These are phyloP conservation scores for Desoria tigrina DNA, from an alignment of 2,888 invertebrate species.

Conservation along the genomic window DNA sequence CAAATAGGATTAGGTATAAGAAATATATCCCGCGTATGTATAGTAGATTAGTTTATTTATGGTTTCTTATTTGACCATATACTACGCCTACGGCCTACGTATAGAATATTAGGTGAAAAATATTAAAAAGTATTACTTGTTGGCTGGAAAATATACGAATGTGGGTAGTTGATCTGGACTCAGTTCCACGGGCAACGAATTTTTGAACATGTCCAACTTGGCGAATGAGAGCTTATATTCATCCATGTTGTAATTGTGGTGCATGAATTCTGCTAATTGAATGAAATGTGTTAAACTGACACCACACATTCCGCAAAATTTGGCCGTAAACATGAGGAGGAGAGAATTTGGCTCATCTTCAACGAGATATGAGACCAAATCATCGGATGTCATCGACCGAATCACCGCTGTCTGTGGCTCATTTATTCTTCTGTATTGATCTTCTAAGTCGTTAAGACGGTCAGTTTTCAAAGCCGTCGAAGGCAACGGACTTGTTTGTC, in stretches of 20 bases:
- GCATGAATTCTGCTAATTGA: conserved; percentile 42
- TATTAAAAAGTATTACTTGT: conserved; percentile 37
- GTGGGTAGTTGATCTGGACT: conserved; percentile 47
- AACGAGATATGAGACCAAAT: conserved; percentile 35
- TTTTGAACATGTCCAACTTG: conserved; percentile 48
- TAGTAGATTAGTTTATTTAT: no score
- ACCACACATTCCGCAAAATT: conserved; percentile 51
- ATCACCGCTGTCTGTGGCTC: no score
- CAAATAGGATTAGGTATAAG: no score
- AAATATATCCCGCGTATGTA: no score
- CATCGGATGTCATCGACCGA: conserved; percentile 19
- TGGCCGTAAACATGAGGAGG: conserved; percentile 47
- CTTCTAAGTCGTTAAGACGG: no score
- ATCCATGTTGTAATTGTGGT: conserved; percentile 34
- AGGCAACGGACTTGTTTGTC: no score
- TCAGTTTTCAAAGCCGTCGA: no score
- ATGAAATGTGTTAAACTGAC: conserved; percentile 45
- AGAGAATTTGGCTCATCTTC: conserved; percentile 30
- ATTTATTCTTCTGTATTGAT: no score
- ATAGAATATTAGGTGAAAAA: neutral
- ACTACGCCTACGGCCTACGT: no score
- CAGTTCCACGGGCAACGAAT: conserved; percentile 45
- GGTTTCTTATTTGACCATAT: no score
- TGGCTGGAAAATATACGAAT: conserved; percentile 44
- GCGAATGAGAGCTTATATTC: conserved; percentile 40